Percentiles rank a stretch among this genome's conserved stretches.
Evolutionary conservation across 35 echinoderm and acorn worm species (phyloP).

Genomic region (Lytechinus variegatus): DNA sequence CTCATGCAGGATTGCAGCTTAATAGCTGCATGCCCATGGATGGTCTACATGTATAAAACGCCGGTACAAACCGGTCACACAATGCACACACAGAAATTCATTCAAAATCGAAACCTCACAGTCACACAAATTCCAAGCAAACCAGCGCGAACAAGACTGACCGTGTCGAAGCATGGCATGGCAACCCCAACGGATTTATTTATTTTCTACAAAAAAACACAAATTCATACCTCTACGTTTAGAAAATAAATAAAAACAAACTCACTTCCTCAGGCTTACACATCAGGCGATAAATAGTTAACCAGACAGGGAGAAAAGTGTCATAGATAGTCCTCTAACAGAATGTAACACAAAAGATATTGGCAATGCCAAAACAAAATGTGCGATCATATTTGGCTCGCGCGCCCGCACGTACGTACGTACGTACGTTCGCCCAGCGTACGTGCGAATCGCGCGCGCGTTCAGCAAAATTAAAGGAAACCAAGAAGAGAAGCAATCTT

Average conservation of each 20-base stretch:
- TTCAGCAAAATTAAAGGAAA: too few species aligned
- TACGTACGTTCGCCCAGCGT: too few species aligned
- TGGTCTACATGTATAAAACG: background rate
- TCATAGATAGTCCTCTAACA: background rate
- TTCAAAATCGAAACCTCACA: constrained; percentile 17
- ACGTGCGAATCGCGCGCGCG: background rate
- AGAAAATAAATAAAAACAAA: background rate
- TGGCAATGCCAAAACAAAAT: too few species aligned
- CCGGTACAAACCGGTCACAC: background rate
- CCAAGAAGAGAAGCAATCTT: too few species aligned
- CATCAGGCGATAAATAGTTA: constrained; percentile 11
- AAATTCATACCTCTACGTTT: background rate
- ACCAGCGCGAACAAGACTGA: too few species aligned
- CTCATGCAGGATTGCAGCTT: background rate
- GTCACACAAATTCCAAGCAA: background rate
- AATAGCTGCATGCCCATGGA: background rate
- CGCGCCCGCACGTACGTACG: too few species aligned
- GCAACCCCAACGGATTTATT: background rate
- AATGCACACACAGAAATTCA: background rate
- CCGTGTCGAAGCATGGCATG: background rate
- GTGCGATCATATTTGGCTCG: background rate
- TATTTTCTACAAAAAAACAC: background rate
- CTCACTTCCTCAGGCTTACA: constrained; percentile 8
- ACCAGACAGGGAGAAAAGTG: constrained; percentile 7
- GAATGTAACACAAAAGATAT: background rate